Percentiles rank a stretch among this genome's conserved stretches.
phyloP scores from a whole-genome alignment of 2,113 vertebrate species.

The Gavia stellata region DNA sequence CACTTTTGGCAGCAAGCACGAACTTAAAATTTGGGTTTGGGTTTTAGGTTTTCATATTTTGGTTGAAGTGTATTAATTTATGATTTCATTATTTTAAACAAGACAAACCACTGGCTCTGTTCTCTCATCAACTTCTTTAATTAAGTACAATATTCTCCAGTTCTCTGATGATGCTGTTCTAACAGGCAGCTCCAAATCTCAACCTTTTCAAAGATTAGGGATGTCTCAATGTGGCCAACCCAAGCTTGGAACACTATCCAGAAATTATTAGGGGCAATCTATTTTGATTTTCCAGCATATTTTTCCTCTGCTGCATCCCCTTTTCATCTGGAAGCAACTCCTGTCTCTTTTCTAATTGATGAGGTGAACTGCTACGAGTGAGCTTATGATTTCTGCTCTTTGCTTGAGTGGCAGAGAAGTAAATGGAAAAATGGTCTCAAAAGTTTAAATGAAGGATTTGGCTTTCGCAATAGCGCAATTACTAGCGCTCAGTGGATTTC shows the following conservation, averaged over 20 bases:
- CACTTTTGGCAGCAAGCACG: neutral
- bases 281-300: conserved; percentile 20
- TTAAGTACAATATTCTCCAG: neutral
- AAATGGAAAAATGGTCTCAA: conserved; percentile 45
- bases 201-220: neutral
- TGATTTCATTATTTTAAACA: neutral
- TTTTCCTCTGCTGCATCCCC: conserved; percentile 24
- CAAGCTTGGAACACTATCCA: neutral
- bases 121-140: neutral
- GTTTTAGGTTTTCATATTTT: neutral
- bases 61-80: neutral
- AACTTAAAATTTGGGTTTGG: neutral
- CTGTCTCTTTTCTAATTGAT: conserved; percentile 35
- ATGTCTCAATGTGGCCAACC: neutral
- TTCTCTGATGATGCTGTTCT: neutral
- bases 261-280: neutral
- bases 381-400: conserved; percentile 38
- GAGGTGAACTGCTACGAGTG: conserved; percentile 31
- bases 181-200: neutral
- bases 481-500: neutral
- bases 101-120: neutral
- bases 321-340: conserved; percentile 37
- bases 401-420: conserved; percentile 42
- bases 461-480: neutral
- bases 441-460: conserved; percentile 43